Conservation (phyloP, 30 jellyfish, hydroid and myxozoan genomes). For the Calvadosia cruxmelitensis region DNA sequence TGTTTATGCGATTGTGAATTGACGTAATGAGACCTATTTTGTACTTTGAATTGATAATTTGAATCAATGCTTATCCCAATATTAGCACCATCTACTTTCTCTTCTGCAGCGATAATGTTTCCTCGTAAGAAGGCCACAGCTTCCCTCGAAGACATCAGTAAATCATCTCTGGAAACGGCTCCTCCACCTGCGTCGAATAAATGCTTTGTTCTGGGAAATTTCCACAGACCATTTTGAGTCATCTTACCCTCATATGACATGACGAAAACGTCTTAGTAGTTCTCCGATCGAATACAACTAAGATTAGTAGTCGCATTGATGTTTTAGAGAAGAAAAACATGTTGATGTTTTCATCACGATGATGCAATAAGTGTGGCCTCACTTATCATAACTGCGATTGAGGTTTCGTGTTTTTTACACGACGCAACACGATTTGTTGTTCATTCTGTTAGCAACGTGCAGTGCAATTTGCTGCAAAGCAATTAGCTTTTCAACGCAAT, state of each 20-base stretch:
- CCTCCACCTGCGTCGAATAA: slow-evolving; percentile 71
- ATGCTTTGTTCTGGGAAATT: slow-evolving; percentile 79
- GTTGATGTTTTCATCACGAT: no score
- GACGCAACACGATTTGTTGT: not conserved
- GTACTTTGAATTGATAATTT: slow-evolving; percentile 30
- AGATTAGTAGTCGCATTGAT: no score
- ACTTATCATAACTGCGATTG: no score
- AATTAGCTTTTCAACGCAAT: slow-evolving; percentile 13
- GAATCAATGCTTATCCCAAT: slow-evolving; percentile 49
- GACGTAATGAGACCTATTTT: slow-evolving; percentile 73
- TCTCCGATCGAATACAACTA: no score
- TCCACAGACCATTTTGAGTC: slow-evolving; percentile 12
- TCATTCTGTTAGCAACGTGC: not conserved
- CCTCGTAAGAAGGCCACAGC: slow-evolving; percentile 31
- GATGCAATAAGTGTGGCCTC: no score
- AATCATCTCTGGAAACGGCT: slow-evolving; percentile 69
- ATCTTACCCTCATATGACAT: no score
- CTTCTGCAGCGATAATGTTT: slow-evolving; percentile 39
- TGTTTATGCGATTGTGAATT: slow-evolving; percentile 50
- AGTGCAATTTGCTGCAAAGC: no score
- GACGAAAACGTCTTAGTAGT: no score
- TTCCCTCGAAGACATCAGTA: slow-evolving; percentile 56
- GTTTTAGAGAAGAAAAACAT: no score
- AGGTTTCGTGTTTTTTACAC: not conserved
- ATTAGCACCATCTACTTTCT: slow-evolving; percentile 89